Conservation (phyloP, 2,888 invertebrate species). For the Pyrgus malvae region DNA sequence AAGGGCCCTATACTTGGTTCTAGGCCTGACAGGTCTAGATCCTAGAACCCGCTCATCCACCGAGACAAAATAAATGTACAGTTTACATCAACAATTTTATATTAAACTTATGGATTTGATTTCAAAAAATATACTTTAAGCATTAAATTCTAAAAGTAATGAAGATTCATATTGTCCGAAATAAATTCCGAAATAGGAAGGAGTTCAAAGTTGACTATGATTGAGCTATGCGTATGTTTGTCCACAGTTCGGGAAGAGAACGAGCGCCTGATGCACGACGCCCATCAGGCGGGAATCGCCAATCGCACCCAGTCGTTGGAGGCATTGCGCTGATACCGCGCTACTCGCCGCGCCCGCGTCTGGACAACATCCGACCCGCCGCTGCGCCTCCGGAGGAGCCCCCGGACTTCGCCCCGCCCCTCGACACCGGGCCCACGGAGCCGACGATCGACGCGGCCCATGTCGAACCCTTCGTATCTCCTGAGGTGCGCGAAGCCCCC, state of each 20-base stretch:
- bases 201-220: constrained; percentile 37
- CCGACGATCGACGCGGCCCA: constrained; percentile 33
- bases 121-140: too few relatives aligned
- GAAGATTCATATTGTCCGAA: not conserved
- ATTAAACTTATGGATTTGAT: too few relatives aligned
- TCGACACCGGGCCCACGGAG: constrained; percentile 39
- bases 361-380: constrained; percentile 67
- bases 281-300: constrained; percentile 83
- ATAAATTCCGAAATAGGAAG: not conserved
- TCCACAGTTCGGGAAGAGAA: constrained; percentile 93
- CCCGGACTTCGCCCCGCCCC: constrained; percentile 46
- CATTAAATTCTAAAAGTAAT: not conserved
- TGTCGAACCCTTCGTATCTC: constrained; percentile 28
- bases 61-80: too few relatives aligned
- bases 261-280: constrained; percentile 91
- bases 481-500: constrained; percentile 44
- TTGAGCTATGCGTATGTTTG: constrained; percentile 60
- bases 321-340: constrained; percentile 80
- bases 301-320: constrained; percentile 81
- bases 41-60: too few relatives aligned
- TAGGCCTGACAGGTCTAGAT: too few relatives aligned
- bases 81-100: too few relatives aligned
- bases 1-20: too few relatives aligned
- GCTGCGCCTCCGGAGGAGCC: constrained; percentile 74
- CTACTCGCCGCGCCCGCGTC: constrained; percentile 75